phyloP scores from a whole-genome alignment of 2,113 vertebrate genomes.

The Protobothrops mucrosquamatus region DNA sequence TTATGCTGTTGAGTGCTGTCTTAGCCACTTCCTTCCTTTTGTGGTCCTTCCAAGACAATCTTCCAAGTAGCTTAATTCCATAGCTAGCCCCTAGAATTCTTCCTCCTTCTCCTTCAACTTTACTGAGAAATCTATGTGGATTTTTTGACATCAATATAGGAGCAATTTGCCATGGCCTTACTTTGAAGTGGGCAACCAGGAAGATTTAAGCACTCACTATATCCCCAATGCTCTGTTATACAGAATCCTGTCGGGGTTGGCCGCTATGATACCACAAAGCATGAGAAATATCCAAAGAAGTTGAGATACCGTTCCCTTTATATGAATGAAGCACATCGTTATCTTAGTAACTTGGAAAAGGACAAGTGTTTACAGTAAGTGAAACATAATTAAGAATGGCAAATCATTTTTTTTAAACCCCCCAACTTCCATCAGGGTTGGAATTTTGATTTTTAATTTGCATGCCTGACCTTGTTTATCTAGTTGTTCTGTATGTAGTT shows the following conservation, averaged over 20 bases:
- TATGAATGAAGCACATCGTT: conserved; percentile 47
- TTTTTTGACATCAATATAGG: neutral
- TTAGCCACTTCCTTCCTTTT: neutral
- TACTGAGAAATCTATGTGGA: neutral
- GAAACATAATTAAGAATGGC: neutral
- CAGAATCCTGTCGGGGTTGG: conserved; percentile 73
- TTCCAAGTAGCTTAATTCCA: neutral
- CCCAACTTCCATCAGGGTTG: neutral
- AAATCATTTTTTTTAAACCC: neutral
- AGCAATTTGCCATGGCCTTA: neutral
- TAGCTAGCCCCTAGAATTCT: neutral
- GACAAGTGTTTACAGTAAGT: conserved; percentile 69
- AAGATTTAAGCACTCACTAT: neutral
- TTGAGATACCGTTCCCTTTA: conserved; percentile 60
- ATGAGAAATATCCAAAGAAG: conserved; percentile 43
- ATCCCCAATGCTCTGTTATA: neutral
- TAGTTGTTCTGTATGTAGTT: neutral
- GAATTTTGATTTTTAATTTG: neutral
- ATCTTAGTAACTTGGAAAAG: conserved; percentile 43
- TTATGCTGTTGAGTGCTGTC: neutral
- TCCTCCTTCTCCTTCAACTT: neutral
- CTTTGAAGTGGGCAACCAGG: neutral
- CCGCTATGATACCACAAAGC: conserved; percentile 62
- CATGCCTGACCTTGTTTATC: neutral
- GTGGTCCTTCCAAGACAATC: neutral